These are phyloP conservation scores for Julus scandinavius DNA, from an alignment of 2,888 invertebrate species.

Conservation along the genomic window DNA sequence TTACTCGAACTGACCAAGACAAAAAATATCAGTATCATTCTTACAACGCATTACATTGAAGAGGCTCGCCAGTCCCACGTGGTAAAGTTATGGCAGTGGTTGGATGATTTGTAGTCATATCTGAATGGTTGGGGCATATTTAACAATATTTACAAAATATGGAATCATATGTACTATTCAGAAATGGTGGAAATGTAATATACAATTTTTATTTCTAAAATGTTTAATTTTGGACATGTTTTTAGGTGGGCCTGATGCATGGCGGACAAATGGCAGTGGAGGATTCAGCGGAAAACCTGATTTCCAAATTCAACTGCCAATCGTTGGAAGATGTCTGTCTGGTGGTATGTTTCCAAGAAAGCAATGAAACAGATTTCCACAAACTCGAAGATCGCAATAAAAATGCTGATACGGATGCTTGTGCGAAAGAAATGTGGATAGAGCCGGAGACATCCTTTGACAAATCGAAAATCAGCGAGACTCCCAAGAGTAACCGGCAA, in stretches of 20 bases:
- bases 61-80: neutral
- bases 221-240: too few relatives aligned
- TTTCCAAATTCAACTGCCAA: neutral
- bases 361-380: neutral
- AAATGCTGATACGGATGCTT: neutral
- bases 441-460: too few relatives aligned
- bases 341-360: neutral
- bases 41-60: constrained; percentile 46
- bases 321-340: neutral
- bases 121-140: neutral
- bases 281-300: neutral
- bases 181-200: too few relatives aligned
- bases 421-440: neutral
- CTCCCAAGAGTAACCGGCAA: neutral
- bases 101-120: neutral
- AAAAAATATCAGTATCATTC: constrained; percentile 1
- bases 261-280: neutral
- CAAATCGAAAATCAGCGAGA: neutral
- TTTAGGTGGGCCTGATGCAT: neutral
- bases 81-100: neutral
- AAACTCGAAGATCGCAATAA: too few relatives aligned
- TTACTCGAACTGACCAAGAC: neutral
- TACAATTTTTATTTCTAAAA: too few relatives aligned
- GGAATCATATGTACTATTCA: too few relatives aligned
- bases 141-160: neutral